phyloP scores from a whole-genome alignment of 2,888 invertebrate genomes.

The Cecidostiba fungosa region DNA sequence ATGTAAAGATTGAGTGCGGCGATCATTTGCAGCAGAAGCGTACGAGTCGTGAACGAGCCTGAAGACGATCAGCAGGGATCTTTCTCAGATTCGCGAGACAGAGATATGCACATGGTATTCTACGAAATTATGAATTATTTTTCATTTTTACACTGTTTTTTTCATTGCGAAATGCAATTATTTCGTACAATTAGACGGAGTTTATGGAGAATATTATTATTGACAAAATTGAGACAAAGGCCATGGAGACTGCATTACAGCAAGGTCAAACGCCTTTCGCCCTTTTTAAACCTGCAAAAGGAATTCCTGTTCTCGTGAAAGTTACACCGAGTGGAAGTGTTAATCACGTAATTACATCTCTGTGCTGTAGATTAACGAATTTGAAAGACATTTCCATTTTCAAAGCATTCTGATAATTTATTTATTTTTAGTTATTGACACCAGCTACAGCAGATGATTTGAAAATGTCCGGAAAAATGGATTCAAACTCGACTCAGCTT shows the following conservation, averaged over 20 bases:
- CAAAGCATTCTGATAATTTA: not conserved
- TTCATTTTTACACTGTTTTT: not conserved
- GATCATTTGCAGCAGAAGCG: slow-evolving; percentile 72
- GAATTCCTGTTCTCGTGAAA: slow-evolving; percentile 86
- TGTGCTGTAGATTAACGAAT: not conserved
- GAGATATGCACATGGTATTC: slow-evolving; percentile 63
- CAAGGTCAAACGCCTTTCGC: slow-evolving; percentile 88
- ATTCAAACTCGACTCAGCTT: slow-evolving; percentile 70
- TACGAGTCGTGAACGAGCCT: slow-evolving; percentile 74
- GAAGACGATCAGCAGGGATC: slow-evolving; percentile 74
- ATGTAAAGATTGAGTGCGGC: not conserved
- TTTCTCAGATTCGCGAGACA: slow-evolving; percentile 72
- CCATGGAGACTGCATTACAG: slow-evolving; percentile 85
- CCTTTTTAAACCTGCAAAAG: slow-evolving; percentile 85
- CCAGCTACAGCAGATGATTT: slow-evolving; percentile 88
- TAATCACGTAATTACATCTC: slow-evolving; percentile 77
- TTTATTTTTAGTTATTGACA: slow-evolving; percentile 83
- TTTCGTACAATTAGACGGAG: slow-evolving; percentile 68
- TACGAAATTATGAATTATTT: not conserved
- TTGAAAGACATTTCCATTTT: not conserved
- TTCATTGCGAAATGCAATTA: slow-evolving; percentile 12
- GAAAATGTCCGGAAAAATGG: slow-evolving; percentile 85
- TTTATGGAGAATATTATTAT: slow-evolving; percentile 84
- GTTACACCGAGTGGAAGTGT: slow-evolving; percentile 78
- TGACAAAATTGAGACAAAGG: slow-evolving; percentile 87